Evolutionary conservation across 2,113 vertebrate species (phyloP), one percentile per base, ranked within the genome.

Genomic region (Tichodroma muraria): DNA sequence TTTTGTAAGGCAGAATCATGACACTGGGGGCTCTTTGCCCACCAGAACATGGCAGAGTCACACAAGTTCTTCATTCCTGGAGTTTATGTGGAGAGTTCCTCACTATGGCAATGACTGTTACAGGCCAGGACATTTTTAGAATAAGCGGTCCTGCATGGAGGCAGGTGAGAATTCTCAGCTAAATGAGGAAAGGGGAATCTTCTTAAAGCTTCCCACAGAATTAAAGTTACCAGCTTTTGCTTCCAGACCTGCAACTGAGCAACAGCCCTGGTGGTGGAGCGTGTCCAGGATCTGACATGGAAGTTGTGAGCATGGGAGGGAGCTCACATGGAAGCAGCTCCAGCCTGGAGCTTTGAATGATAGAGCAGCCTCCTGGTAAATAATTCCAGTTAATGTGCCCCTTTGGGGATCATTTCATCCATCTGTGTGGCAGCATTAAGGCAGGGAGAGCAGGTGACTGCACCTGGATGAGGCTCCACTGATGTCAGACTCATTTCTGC

Each of bases 251-350:
- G 71, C 15, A 56, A 20, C 65, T n/a, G 54, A 73, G 28, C 31
- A 49, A 6, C 33, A 50, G 59, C 60, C 28, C 49, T 11, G 15
- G 24, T 31, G 19, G 19, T 44, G 56, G 50, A 22, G 6, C 1
- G 0, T 40, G 50, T 50, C 60, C 38, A 40, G 60, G 35, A 50
- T 64, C 60, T 0, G 0, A n/a, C 4, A 0, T 6, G 42, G 61
- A 54, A 82, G 13, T 7, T 11, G 53, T 8, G 17, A 23, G 15
- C 0, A 1, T 27, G 40, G 76, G 56, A 91, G 45, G 38, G 5
- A 59, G n/a, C n/a, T n/a, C n/a, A n/a, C n/a, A n/a, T n/a, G n/a
- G n/a, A n/a, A n/a, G 60, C 70, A 78, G 11, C 53, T 70, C 47
- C 56, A 79, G 24, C 56, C 45, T 61, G 61, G 53, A 65, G n/a